Evolutionary conservation across 2,113 vertebrate genomes (phyloP).

Genomic region (Phrynosoma platyrhinos): DNA sequence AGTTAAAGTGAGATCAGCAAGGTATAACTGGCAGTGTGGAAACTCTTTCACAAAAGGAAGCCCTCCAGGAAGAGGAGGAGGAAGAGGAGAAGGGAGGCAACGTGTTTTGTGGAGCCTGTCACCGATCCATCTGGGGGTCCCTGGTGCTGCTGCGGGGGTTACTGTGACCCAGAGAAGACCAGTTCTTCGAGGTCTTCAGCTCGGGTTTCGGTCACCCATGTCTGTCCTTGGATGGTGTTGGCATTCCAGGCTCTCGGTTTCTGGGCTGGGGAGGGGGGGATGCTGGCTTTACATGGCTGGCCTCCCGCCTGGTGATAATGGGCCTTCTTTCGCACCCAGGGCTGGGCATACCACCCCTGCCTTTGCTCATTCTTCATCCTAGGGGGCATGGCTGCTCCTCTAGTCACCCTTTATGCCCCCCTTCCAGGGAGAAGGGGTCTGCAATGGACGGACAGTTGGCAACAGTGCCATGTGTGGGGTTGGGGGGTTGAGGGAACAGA

Average conservation of each 20-base stretch:
- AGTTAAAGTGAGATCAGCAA: too few relatives aligned
- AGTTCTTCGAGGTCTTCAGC: background rate
- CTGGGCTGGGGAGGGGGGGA: background rate
- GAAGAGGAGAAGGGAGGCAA: background rate
- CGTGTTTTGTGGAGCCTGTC: background rate
- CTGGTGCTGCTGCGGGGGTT: too few relatives aligned
- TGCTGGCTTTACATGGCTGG: background rate
- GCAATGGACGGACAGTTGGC: too few relatives aligned
- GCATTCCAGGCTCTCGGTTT: background rate
- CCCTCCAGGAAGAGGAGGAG: too few relatives aligned
- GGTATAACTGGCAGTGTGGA: too few relatives aligned
- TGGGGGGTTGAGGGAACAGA: background rate
- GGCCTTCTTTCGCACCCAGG: background rate
- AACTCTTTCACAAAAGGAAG: too few relatives aligned
- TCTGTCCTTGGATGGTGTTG: too few relatives aligned
- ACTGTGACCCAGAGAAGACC: background rate
- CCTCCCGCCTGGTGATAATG: background rate
- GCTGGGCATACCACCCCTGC: background rate
- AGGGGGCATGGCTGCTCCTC: too few relatives aligned
- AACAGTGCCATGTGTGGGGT: background rate
- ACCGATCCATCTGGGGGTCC: background rate
- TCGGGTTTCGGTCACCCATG: background rate
- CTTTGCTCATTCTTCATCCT: too few relatives aligned
- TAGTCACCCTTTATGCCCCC: too few relatives aligned
- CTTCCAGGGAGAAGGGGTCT: background rate